Evolutionary conservation across 2,888 invertebrate species (phyloP).

Genomic region (Tachystola acroxantha): DNA sequence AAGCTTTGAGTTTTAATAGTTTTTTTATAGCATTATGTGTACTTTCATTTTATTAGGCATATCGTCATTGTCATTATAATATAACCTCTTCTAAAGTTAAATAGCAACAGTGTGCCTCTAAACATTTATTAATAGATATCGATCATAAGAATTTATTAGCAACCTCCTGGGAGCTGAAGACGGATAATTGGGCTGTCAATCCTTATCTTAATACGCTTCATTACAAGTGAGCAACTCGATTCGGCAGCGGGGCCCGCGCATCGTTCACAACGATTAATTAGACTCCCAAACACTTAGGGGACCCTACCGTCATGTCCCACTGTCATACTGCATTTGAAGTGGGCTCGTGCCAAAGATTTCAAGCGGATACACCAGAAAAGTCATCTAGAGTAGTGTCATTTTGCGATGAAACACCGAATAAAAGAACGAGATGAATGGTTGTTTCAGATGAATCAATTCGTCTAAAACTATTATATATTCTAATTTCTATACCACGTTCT

Average conservation of each 20-base stretch:
- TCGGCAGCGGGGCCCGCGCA: conserved; percentile 24
- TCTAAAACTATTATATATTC: too few relatives aligned
- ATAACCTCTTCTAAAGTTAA: conserved; percentile 4
- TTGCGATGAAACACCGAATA: too few relatives aligned
- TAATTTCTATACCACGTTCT: too few relatives aligned
- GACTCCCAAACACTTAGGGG: conserved; percentile 21
- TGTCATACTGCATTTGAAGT: conserved; percentile 31
- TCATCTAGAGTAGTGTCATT: too few relatives aligned
- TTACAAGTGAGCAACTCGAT: conserved; percentile 26
- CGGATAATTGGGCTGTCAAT: conserved; percentile 33
- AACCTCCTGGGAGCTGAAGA: conserved; percentile 20
- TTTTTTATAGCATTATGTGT: conserved; percentile 29
- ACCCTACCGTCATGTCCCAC: conserved; percentile 32
- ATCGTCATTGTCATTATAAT: conserved; percentile 31
- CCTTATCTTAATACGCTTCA: conserved; percentile 36
- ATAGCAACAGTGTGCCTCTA: not conserved
- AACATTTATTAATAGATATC: conserved; percentile 4
- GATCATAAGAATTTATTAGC: conserved; percentile 20
- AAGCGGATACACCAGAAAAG: conserved; percentile 14
- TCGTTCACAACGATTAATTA: conserved; percentile 41
- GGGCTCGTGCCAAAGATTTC: conserved; percentile 29
- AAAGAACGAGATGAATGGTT: too few relatives aligned
- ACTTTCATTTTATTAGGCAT: conserved; percentile 36
- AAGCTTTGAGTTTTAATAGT: conserved; percentile 41
- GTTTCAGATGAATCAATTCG: too few relatives aligned